Conservation (phyloP, 1,140 invertebrate genomes). For the Saxidomus purpurata region DNA sequence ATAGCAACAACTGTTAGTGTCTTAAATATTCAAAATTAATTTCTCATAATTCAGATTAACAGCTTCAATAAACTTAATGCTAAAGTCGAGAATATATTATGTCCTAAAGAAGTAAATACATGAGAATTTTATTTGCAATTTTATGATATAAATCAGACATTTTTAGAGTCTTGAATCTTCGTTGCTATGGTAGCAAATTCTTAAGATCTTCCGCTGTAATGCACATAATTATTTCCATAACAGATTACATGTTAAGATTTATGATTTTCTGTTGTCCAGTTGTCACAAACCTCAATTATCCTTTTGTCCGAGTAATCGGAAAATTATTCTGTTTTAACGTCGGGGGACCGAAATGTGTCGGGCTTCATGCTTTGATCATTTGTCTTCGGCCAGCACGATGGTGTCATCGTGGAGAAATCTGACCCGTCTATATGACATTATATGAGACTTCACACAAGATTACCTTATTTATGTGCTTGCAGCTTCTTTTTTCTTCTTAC, state of each 20-base stretch:
- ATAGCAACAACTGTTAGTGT: too few species aligned
- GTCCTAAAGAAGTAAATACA: too few species aligned
- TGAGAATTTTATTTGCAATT: too few species aligned
- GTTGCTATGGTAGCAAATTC: conserved; percentile 1
- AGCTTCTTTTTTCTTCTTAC: too few species aligned
- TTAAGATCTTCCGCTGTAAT: conserved; percentile 19
- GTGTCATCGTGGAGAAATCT: conserved; percentile 17
- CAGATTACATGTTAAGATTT: conserved; percentile 38
- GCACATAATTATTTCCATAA: conserved; percentile 40
- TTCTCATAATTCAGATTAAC: too few species aligned
- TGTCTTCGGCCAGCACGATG: background rate
- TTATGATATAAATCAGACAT: background rate
- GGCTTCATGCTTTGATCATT: conserved; percentile 22
- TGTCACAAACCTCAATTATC: conserved; percentile 31
- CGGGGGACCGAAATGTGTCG: conserved; percentile 34
- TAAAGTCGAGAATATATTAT: too few species aligned
- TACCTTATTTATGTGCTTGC: too few species aligned
- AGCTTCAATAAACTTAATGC: too few species aligned
- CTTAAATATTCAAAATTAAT: too few species aligned
- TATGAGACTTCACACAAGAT: too few species aligned
- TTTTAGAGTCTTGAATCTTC: background rate
- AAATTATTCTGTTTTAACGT: conserved; percentile 47
- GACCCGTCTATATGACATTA: background rate
- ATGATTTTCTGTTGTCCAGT: conserved; percentile 42
- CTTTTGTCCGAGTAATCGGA: conserved; percentile 24